These are phyloP conservation scores for Drosophila lowei DNA, from an alignment of 1,140 invertebrate genomes.

Conservation along the genomic window DNA sequence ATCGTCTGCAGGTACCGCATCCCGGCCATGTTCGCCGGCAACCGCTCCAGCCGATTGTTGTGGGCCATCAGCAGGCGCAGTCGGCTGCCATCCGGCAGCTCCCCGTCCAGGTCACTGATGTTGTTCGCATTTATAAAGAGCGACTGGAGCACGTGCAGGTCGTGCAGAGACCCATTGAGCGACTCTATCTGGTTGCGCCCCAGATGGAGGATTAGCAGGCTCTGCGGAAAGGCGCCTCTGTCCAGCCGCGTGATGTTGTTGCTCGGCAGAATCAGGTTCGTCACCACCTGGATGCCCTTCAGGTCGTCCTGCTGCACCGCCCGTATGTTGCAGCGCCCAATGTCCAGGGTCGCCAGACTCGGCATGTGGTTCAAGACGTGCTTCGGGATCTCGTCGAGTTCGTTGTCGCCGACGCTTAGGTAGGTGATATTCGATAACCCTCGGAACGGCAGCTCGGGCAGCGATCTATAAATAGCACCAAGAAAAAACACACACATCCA, in stretches of 20 bases:
- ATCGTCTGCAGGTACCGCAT: slow-evolving; percentile 87
- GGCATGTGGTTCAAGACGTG: slow-evolving; percentile 88
- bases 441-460: slow-evolving; percentile 88
- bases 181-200: slow-evolving; percentile 88
- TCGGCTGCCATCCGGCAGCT: slow-evolving; percentile 88
- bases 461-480: slow-evolving; percentile 84
- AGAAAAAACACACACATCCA: slow-evolving; percentile 34
- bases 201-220: slow-evolving; percentile 88
- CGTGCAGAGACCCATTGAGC: slow-evolving; percentile 89
- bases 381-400: slow-evolving; percentile 87
- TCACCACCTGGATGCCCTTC: slow-evolving; percentile 87
- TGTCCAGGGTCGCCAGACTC: slow-evolving; percentile 88
- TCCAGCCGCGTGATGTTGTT: slow-evolving; percentile 89
- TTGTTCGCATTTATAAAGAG: slow-evolving; percentile 90
- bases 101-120: slow-evolving; percentile 88
- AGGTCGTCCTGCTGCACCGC: slow-evolving; percentile 86
- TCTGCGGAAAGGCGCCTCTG: slow-evolving; percentile 86
- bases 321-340: slow-evolving; percentile 88
- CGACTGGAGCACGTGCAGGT: slow-evolving; percentile 89
- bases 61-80: slow-evolving; percentile 88
- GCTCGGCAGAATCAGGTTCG: slow-evolving; percentile 87
- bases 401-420: slow-evolving; percentile 90
- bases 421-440: slow-evolving; percentile 88
- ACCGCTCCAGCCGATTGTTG: slow-evolving; percentile 87
- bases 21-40: slow-evolving; percentile 88